Evolutionary conservation across 2,113 vertebrate species (phyloP).

Genomic region (Alosa alosa): DNA sequence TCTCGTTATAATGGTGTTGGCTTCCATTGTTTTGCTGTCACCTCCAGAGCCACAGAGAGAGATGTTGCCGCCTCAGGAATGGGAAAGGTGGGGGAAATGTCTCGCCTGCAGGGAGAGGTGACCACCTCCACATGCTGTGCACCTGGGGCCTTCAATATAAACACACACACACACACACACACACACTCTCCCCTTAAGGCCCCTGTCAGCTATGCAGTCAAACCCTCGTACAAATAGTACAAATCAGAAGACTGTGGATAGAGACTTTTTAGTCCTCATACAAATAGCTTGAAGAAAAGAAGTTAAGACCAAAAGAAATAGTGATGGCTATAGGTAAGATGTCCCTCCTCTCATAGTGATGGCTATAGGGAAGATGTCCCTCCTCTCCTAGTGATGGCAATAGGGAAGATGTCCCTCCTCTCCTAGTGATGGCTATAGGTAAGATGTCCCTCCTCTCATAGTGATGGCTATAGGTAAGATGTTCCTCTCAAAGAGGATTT

Average conservation of each 20-base stretch:
- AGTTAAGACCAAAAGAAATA: background rate
- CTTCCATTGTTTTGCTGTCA: constrained; percentile 63
- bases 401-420: background rate
- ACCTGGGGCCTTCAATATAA: constrained; percentile 29
- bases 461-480: background rate
- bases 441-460: background rate
- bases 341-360: background rate
- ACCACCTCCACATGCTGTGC: constrained; percentile 36
- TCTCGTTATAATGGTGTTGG: constrained; percentile 56
- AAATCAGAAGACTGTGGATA: too few relatives aligned
- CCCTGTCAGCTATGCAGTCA: background rate
- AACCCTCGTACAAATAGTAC: background rate
- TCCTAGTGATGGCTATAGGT: too few relatives aligned
- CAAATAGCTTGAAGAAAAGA: background rate
- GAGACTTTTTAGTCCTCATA: background rate
- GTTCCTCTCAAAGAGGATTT: background rate
- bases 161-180: background rate
- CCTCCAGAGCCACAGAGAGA: constrained; percentile 41
- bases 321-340: background rate
- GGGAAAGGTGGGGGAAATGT: constrained; percentile 26
- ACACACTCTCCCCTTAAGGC: background rate
- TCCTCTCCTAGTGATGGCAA: too few relatives aligned
- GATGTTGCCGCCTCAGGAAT: constrained; percentile 38
- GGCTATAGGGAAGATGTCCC: background rate
- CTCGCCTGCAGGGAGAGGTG: constrained; percentile 16